Base-by-base conservation (phyloP, 2,797 vertebrate genomes). In the Adelosebastes latens region DNA sequence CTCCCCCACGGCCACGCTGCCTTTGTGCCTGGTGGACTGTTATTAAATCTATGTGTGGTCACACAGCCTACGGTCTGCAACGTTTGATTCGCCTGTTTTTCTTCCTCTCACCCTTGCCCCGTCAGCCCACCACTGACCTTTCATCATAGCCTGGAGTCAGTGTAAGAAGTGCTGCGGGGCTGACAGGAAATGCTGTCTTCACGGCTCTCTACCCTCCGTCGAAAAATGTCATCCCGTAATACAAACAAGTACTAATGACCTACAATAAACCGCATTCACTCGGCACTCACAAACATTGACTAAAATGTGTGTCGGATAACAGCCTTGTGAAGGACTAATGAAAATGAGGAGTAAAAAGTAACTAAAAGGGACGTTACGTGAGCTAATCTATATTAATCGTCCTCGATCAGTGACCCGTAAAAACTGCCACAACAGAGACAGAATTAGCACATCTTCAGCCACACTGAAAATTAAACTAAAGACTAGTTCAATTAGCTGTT, bases 51-150 rank as follows among this genome's bases (percentile, higher is more conserved):
- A 60, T 77, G 83, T 87, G 76, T 84, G 87, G 85, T 90, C 88
- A 87, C 87, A 86, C 84, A 87, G 90, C 92, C 89, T 80, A 68
- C 12, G 53, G 91, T 88, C 55, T 77, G 55, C 52, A 74, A 60
- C 18, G 36, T 71, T 62, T 82, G 66, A 77, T 83, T 89, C 8
- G 29, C 84, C 79, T 77, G 69, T 90, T 82, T 89, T 79, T 59
- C 73, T 84, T 85, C 82, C 78, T 85, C 88, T 89, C 89, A 86
- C 87, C 83, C 79, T 81, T 87, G 77, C 79, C 85, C 90, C 89
- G 83, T 90, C 89, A 79, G 85, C 75, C 86, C 68, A 79, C 72
- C 61, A 69, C 86, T 94, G 86, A 92, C 93, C 90, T 94, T 92
- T 94, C 76, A 83, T 83, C 77, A 75, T 80, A 85, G 89, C 90